Evolutionary conservation across 2,888 invertebrate species (phyloP), one percentile per base, ranked within the genome.

Genomic region (Pammene aurita): DNA sequence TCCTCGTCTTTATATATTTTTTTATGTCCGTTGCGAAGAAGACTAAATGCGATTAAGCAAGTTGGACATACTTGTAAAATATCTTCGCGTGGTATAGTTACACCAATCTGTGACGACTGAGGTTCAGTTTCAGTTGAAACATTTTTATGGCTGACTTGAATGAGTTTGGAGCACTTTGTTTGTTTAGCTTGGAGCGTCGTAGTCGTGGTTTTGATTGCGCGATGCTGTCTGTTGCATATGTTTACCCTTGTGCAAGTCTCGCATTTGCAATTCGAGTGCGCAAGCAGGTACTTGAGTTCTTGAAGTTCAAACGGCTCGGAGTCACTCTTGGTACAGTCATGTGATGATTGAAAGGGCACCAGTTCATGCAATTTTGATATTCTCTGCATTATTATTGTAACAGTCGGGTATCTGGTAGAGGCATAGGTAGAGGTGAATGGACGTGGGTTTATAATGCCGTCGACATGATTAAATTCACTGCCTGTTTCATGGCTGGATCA

Each of bases 1-100:
- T 83, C 84, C 70, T 83, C 84, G 61, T 90, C 90, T 80, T 89
- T 89, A 16, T 84, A 74, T 55, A 85, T 66, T 73, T 74, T 85
- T 1, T 77, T 70, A 0, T 73, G 60, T 44, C 75, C 77, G 11
- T 76, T 75, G 35, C 78, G 76, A 55, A 86, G 70, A 16, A 85
- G 64, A 69, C 76, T 82, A 66, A 83, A 72, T 10, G 83, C 81
- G 60, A 83, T 70, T 42, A 77, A 80, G 70, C 88, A 88, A 11
- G 81, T 81, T 1, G 87, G 83, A 62, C 87, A 89, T 7, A n/a
- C n/a, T n/a, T n/a, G n/a, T n/a, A 79, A 72, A 0, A 72, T 60
- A 63, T 80, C 75, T 52, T 77, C 57, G 13, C n/a, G 10, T n/a
- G 7, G n/a, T 7, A 18, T 42, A 7, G 5, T 7, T 50, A 13